phyloP scores from a whole-genome alignment of 2,797 vertebrate genomes.

The Enteromius viviparus region DNA sequence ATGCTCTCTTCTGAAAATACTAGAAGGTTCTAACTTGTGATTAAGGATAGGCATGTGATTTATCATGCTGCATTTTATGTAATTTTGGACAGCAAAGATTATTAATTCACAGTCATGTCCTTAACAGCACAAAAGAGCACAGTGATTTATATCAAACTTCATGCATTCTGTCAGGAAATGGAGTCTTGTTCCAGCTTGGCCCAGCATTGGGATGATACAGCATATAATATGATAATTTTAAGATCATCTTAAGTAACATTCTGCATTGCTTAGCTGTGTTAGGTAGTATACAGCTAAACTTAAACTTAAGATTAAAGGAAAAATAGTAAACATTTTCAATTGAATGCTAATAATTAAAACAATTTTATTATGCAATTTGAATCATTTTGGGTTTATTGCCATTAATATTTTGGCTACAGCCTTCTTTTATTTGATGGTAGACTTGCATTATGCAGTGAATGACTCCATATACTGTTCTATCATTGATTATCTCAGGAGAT shows the following conservation, averaged over 20 bases:
- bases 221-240: background rate
- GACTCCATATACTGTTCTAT: background rate
- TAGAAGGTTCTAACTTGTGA: background rate
- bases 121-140: background rate
- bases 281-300: background rate
- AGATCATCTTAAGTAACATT: background rate
- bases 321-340: background rate
- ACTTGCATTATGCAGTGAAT: background rate
- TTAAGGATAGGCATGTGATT: background rate
- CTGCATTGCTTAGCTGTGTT: background rate
- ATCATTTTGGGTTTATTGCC: background rate
- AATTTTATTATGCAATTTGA: background rate
- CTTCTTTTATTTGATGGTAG: background rate
- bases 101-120: background rate
- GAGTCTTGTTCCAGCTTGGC: background rate
- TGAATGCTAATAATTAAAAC: background rate
- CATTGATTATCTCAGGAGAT: background rate
- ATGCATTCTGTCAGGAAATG: background rate
- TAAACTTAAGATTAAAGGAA: background rate
- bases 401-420: background rate
- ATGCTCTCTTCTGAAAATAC: background rate
- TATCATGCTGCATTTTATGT: background rate
- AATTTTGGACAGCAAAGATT: slow-evolving; percentile 1
- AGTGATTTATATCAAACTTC: background rate
- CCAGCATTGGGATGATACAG: background rate